Base-by-base conservation (phyloP, 2,888 invertebrate species). In the Drosophila anomalata region DNA sequence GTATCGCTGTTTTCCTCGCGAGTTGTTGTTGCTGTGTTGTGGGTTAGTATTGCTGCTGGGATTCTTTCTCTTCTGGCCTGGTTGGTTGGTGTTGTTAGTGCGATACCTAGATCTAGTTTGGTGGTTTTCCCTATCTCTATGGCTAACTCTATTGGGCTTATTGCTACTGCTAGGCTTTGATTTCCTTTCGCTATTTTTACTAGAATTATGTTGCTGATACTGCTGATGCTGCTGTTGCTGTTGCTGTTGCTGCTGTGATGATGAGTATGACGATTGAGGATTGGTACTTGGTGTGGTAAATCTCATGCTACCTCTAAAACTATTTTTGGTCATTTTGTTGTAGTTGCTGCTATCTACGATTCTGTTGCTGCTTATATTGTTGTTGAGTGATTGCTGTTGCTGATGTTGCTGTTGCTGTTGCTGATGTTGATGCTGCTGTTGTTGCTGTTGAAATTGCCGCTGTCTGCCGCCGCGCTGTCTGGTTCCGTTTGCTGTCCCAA, bases 301-400 rank as follows among this genome's bases (percentile, higher is more conserved):
- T 89, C 89, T 91, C 68, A 83, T 75, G 65, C 85, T 86, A 75
- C 91, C 91, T 90, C 91, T 91, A 85, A 87, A 88, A 81, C 89
- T 90, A 90, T 90, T 90, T 90, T 91, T 90, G 90, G 91, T 90
- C 87, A 88, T 87, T 84, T 82, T 79, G 76, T 67, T 88, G 80
- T 79, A 77, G 70, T 77, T 81, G 66, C 75, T 81, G 81, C 77
- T 78, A 77, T 87, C 76, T 80, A 78, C 54, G 78, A 76, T 83
- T 47, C 52, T 53, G 57, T 69, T 65, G 51, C 67, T 74, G 70
- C 66, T 36, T 36, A 36, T 59, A 66, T 58, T 73, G 17, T 29
- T 51, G 62, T 63, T 62, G 53, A 71, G 73, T 55, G 48, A 39
- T 51, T 75, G 50, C 22, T 55, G 46, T 48, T 75, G 61, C 71